Evolutionary conservation across 2,797 vertebrate genomes (phyloP), one percentile per base, ranked within the genome.

Genomic region (Euphonia xanthogaster): DNA sequence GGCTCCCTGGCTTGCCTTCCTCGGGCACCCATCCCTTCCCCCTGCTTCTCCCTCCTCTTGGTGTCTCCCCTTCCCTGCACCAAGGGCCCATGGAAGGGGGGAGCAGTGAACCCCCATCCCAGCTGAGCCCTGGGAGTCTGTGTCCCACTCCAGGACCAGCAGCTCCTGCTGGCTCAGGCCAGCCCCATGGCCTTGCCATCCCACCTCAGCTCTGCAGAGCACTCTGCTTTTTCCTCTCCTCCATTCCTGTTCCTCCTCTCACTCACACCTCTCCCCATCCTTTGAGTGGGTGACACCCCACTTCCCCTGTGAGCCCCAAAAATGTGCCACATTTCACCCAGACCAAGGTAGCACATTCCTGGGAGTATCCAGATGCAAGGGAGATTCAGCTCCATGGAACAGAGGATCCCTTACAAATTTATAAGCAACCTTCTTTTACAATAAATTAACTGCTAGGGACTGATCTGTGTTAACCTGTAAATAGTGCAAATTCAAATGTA

Each of bases 251-350:
- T 58, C 18, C 39, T 68, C 57, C 51, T 22, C 47, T 70, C 74
- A 53, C 11, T 71, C 45, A n/a, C 58, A 37, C 13, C 22, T 62
- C 58, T 39, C 19, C 55, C 50, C n/a, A 14, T 68, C 58, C 44
- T 53, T 67, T 31, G 55, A 60, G 40, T 2, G 1, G 19, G 47
- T 57, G 27, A 47, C 21, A 37, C 3, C 33, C 14, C 1, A 22
- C 30, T 70, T 57, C 48, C 28, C 0, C 0, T 30, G 42, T 10
- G 22, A 81, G 30, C 13, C 25, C 54, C 48, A 3, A 2, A 63
- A 42, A 20, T 22, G 10, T 51, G 51, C 44, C 25, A 44, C 28
- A n/a, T 63, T 72, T 76, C 48, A 47, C 39, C 31, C 60, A 50
- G 10, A 44, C 19, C 39, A 63, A 66, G 48, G 40, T 0, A 54